Evolutionary conservation across 1,140 invertebrate genomes (phyloP), one percentile per base, ranked within the genome.

Genomic region (Thaumetopoea pityocampa): DNA sequence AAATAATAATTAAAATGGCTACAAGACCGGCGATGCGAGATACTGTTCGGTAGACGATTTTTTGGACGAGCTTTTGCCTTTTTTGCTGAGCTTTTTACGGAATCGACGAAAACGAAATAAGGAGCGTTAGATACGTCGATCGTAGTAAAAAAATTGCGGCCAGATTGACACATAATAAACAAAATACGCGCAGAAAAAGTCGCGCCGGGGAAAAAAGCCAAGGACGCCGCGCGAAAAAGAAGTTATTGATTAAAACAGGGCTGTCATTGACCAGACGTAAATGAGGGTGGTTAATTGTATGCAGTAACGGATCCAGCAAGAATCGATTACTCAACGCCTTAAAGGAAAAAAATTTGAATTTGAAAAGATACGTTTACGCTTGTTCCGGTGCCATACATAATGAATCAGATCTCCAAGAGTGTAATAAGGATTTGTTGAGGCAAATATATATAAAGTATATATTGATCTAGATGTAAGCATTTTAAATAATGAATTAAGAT

Each of bases 1-100:
- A 83, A 83, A 83, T 83, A 83, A 83, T 83, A 83, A 83, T 83
- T 83, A 81, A 83, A 83, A 83, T 81, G 79, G 77, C 74, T 83
- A 79, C 77, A 81, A 79, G 72, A 79, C 64, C 66, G 66, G 65
- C 74, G 69, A 72, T 78, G 67, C 69, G 72, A 79, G 69, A 79
- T 76, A 76, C 65, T 67, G 67, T 73, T 76, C 65, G 69, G 74
- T 83, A 78, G 79, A 83, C 77, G 56, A 81, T 81, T 76, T 83
- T 83, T 83, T 81, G 74, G 69, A 46, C 35, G 55, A 76, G 76
- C 72, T 79, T 79, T 76, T 63, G 59, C 47, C 59, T 77, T 79
- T 68, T 81, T 79, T 77, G 61, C 56, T 4, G 29, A 55, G 63
- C 68, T 83, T 83, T 83, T 83, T 78, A 71, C 67, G 35, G 44